Percentiles rank a stretch among this genome's conserved stretches.
These are phyloP conservation scores for Psammodynastes pulverulentus DNA, from an alignment of 2,113 vertebrate species.

Conservation along the genomic window DNA sequence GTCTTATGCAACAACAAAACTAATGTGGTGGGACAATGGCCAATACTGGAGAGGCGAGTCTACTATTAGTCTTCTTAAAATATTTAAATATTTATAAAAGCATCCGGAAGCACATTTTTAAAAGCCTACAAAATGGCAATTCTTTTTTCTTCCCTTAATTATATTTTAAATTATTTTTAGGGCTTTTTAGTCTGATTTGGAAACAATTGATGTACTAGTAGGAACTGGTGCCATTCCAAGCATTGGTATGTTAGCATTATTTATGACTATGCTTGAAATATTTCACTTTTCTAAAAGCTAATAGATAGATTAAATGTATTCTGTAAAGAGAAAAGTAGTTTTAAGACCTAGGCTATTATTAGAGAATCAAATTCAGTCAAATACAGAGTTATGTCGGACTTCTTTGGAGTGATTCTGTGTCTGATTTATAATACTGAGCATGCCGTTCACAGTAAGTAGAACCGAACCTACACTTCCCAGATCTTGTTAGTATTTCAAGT, in stretches of 20 bases:
- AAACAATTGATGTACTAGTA: background rate
- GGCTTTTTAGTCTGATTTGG: constrained; percentile 16
- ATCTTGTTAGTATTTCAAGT: background rate
- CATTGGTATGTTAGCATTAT: background rate
- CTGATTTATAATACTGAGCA: background rate
- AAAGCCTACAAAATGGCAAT: constrained; percentile 27
- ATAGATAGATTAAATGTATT: background rate
- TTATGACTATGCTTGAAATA: background rate
- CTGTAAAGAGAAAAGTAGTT: background rate
- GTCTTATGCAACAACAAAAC: constrained; percentile 9
- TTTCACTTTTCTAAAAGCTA: background rate
- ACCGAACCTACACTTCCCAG: background rate
- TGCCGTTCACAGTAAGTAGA: background rate
- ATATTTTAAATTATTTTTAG: constrained; percentile 18
- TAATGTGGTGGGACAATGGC: background rate
- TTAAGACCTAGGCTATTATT: background rate
- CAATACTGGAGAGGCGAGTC: constrained; percentile 19
- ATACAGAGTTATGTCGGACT: background rate
- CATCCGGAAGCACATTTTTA: constrained; percentile 26
- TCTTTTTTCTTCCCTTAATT: background rate
- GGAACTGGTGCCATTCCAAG: background rate
- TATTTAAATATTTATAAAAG: constrained; percentile 50
- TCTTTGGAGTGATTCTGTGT: background rate
- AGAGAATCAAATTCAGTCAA: background rate
- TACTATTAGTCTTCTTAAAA: constrained; percentile 34